Percentiles rank a stretch among this genome's conserved stretches.
Evolutionary conservation across 2,888 invertebrate species (phyloP).

Genomic region (Scaptomyza reducta): DNA sequence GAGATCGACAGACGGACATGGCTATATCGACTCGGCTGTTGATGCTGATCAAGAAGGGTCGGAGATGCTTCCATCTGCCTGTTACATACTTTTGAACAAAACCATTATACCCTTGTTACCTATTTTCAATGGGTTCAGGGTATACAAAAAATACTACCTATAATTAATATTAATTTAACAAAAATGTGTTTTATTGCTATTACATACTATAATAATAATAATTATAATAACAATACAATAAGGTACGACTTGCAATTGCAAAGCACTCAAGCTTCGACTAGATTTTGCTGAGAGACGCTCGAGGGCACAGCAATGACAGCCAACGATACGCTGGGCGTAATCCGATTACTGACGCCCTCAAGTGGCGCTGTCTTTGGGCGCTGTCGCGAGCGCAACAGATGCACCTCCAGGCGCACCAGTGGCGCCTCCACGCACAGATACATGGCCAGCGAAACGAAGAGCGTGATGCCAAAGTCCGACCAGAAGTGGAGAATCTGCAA

Average conservation of each 20-base stretch:
- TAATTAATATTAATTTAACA: too few species aligned
- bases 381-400: slow-evolving; percentile 27
- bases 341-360: neutral
- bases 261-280: slow-evolving; percentile 38
- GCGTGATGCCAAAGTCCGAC: slow-evolving; percentile 79
- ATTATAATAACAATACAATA: slow-evolving; percentile 1
- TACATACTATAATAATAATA: neutral
- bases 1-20: too few species aligned
- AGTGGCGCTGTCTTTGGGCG: neutral
- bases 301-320: slow-evolving; percentile 42
- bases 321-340: slow-evolving; percentile 39
- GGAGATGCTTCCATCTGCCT: too few species aligned
- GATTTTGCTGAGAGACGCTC: slow-evolving; percentile 48
- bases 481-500: slow-evolving; percentile 71
- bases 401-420: slow-evolving; percentile 43
- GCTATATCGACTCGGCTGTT: too few species aligned
- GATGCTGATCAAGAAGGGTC: too few species aligned
- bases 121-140: too few species aligned
- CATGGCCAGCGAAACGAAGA: slow-evolving; percentile 48
- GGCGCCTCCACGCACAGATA: slow-evolving; percentile 50
- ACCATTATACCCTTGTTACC: too few species aligned
- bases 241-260: neutral
- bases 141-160: neutral
- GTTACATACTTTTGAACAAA: too few species aligned
- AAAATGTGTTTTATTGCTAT: neutral